Evolutionary conservation across 1,140 invertebrate species (phyloP), one percentile per base, ranked within the genome.

Genomic region (Papilio glaucus): DNA sequence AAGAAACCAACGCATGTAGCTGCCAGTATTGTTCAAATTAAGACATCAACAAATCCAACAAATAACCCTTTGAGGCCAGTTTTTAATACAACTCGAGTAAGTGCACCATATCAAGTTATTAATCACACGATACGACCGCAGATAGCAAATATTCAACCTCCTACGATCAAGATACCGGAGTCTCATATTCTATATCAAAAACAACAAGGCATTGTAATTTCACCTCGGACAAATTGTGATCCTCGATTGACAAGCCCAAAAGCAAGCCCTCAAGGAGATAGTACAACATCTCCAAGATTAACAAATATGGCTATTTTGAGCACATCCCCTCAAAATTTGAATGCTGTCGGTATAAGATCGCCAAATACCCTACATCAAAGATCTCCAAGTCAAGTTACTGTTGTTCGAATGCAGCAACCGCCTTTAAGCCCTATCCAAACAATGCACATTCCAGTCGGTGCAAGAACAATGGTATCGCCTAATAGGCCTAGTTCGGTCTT

Each of bases 151-250:
- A 91, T 94, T 84, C 94, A 94, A 77, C 94, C 94, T 38, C 94
- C 94, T 3, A 94, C 94, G 1, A 95, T 95, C 38, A 94, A 94
- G 80, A 95, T 95, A 82, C 94, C 94, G 13, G 94, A 95, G 45
- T 86, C 86, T 49, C 94, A 95, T 80, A 93, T 94, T 72, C 83
- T 94, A 57, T 94, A 94, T 79, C 94, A 94, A 80, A 93, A 93
- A 72, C 92, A 85, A 63, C 88, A 88, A 67, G 85, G 92, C 1
- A 90, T 94, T 72, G 91, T 94, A 12, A 88, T 94, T 72, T 95
- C 94, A 18, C 94, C 94, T 21, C 81, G 92, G 78, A 88, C 90
- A 71, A 72, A 84, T 26, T 84, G 72, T 73, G 93, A 94, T 77
- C 77, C 86, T 15, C 83, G 89, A 79, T 71, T 93, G 53, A 86